These are phyloP conservation scores for Rhopalosiphum maidis DNA, from an alignment of 1,140 invertebrate species.

Conservation along the genomic window DNA sequence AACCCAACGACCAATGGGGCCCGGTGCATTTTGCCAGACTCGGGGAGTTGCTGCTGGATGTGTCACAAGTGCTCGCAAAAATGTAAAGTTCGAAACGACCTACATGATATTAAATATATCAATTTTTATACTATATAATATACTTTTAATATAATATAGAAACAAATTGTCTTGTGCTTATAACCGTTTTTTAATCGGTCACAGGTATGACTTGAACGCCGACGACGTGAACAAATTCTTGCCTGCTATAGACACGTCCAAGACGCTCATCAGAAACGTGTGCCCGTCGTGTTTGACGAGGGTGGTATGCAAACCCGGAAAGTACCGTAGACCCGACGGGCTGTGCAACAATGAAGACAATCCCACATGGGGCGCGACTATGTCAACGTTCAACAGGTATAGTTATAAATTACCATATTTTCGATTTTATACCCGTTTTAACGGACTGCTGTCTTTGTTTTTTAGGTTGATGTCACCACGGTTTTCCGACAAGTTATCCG, in stretches of 20 bases:
- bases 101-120: background rate
- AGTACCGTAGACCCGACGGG: conserved; percentile 88
- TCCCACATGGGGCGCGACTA: conserved; percentile 88
- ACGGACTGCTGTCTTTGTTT: background rate
- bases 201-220: conserved; percentile 81
- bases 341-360: conserved; percentile 91
- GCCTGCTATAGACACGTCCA: conserved; percentile 87
- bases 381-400: conserved; percentile 82
- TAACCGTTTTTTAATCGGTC: background rate
- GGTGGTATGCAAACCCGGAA: conserved; percentile 86
- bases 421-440: background rate
- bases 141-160: background rate
- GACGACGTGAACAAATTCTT: conserved; percentile 88
- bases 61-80: conserved; percentile 82
- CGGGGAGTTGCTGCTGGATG: conserved; percentile 83
- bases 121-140: background rate
- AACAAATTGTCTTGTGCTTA: background rate
- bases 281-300: conserved; percentile 87
- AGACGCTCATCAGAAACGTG: conserved; percentile 84
- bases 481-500: conserved; percentile 81
- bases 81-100: conserved; percentile 70
- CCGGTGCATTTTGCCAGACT: conserved; percentile 82
- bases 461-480: conserved; percentile 76
- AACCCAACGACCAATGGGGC: conserved; percentile 78
- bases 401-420: background rate